Percentiles rank a stretch among this genome's conserved stretches.
These are phyloP conservation scores for Strix aluco DNA, from an alignment of 2,113 vertebrate species.

Conservation along the genomic window DNA sequence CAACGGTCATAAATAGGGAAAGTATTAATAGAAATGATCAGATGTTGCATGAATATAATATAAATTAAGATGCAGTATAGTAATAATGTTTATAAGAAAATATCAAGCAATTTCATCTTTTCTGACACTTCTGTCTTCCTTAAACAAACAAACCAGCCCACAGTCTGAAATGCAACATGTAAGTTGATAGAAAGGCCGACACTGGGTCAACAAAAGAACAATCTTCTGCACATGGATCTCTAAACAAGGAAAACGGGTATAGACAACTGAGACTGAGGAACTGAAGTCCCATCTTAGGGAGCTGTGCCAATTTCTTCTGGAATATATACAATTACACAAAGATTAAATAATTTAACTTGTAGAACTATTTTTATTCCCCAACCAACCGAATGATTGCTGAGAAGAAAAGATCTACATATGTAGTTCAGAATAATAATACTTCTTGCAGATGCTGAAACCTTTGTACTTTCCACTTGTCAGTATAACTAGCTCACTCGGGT, in stretches of 20 bases:
- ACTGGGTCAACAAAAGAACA: background rate
- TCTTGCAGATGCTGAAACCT: background rate
- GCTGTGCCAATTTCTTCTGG: background rate
- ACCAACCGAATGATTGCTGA: background rate
- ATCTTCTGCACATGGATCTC: background rate
- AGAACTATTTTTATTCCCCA: background rate
- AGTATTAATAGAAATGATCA: background rate
- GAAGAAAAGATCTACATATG: background rate
- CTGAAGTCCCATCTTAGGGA: background rate
- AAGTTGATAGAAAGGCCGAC: background rate
- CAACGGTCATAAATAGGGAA: background rate
- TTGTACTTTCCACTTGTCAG: background rate
- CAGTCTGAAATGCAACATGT: background rate
- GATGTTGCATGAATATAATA: background rate
- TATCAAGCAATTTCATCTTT: background rate
- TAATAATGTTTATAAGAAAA: background rate
- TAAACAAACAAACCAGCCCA: background rate
- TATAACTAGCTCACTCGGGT: background rate
- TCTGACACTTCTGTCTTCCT: background rate
- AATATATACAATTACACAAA: background rate
- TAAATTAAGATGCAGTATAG: background rate
- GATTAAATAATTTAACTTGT: background rate
- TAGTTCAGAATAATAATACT: background rate
- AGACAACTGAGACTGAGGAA: background rate
- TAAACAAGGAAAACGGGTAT: background rate